These are phyloP conservation scores for Tauraco erythrolophus DNA, from an alignment of 2,113 vertebrate species.

Conservation along the genomic window DNA sequence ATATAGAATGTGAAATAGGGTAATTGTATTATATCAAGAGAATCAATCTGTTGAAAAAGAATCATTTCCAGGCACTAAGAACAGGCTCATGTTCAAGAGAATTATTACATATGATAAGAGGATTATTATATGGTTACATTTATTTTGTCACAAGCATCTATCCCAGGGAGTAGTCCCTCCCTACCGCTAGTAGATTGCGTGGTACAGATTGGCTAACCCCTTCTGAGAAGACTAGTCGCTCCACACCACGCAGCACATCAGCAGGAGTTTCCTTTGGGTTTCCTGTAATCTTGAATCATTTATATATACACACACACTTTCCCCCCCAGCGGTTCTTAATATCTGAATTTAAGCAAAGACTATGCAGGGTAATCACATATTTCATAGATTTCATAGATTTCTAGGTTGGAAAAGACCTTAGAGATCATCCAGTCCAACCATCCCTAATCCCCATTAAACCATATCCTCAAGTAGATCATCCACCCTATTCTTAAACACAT, in stretches of 20 bases:
- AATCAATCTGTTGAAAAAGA: background rate
- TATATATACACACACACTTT: rapidly evolving
- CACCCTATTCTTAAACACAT: too few relatives aligned
- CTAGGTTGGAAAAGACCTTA: too few relatives aligned
- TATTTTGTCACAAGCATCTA: background rate
- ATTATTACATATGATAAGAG: background rate
- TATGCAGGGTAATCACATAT: background rate
- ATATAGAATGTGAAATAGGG: background rate
- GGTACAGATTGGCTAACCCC: background rate
- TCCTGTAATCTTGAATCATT: background rate
- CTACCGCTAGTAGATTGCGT: background rate
- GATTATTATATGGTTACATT: background rate
- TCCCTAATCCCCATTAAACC: too few relatives aligned
- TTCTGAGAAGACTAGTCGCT: background rate
- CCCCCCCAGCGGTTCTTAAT: background rate
- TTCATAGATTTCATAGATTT: too few relatives aligned
- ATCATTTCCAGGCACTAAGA: background rate
- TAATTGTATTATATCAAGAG: background rate
- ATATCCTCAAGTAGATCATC: too few relatives aligned
- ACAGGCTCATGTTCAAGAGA: background rate
- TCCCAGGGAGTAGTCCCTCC: background rate
- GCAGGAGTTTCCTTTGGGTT: background rate
- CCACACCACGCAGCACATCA: background rate
- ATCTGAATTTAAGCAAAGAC: background rate
- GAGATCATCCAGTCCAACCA: too few relatives aligned